Conservation (phyloP, 1,140 invertebrate species). For the Pseudomyrmex concolor region DNA sequence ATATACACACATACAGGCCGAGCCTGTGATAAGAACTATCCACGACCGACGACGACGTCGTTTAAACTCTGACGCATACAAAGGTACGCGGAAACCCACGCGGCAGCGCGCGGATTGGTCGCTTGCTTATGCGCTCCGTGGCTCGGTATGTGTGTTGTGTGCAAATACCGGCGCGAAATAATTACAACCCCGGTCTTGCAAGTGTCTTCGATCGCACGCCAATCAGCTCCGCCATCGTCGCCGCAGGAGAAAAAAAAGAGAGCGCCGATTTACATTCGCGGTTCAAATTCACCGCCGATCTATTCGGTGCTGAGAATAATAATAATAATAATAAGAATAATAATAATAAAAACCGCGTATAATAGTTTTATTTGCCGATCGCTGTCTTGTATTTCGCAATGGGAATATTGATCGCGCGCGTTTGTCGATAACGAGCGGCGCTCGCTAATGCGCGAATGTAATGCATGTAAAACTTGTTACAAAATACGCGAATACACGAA, state of each 20-base stretch:
- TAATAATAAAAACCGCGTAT: not conserved
- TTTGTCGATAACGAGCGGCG: slow-evolving; percentile 33
- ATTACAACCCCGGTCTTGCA: slow-evolving; percentile 37
- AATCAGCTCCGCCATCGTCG: slow-evolving; percentile 36
- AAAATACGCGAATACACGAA: slow-evolving; percentile 16
- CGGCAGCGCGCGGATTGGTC: not conserved
- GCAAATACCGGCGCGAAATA: slow-evolving; percentile 58
- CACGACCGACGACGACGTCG: slow-evolving; percentile 24
- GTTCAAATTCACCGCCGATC: too few relatives aligned
- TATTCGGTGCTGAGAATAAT: too few relatives aligned
- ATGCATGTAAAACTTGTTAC: slow-evolving; percentile 23
- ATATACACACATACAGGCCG: slow-evolving; percentile 45
- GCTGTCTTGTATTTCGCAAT: slow-evolving; percentile 6
- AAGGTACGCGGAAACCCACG: slow-evolving; percentile 38
- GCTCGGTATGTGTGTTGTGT: slow-evolving; percentile 25
- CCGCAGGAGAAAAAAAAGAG: not conserved
- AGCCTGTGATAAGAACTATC: slow-evolving; percentile 64
- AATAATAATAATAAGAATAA: not conserved
- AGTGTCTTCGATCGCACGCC: slow-evolving; percentile 27
- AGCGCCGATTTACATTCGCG: slow-evolving; percentile 2
- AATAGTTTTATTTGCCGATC: slow-evolving; percentile 40
- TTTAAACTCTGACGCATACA: slow-evolving; percentile 10
- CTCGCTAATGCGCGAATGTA: slow-evolving; percentile 33
- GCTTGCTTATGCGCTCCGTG: slow-evolving; percentile 10
- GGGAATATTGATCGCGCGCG: slow-evolving; percentile 14